Base-by-base conservation (phyloP, 2,888 invertebrate species). In the Opisthograptis luteolata region DNA sequence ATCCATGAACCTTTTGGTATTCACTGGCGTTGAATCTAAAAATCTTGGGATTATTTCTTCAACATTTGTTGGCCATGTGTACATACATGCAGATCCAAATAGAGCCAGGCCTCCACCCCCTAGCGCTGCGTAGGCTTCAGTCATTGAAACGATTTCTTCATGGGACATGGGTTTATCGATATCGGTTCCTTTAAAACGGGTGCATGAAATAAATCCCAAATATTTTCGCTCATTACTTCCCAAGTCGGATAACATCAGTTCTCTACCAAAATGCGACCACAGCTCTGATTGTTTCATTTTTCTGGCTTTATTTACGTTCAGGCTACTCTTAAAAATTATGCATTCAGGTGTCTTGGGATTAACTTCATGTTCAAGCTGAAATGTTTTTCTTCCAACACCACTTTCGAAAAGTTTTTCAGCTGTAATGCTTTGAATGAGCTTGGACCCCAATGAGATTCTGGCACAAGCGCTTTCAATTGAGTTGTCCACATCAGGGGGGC, bases 101-200 rank as follows among this genome's bases (percentile, higher is more conserved):
- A 98, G 84, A 4, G 98, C 98, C 51, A 99, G 87, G 0, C 98
- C 98, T 15, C 98, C 98, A 9, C 96, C 96, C 25, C 98, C 98
- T 48, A 98, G 88, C 0, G 98, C 98, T n/a, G 96, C 96, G 79
- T 97, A 95, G 0, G 94, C 97, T 74, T 94, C 93, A 4, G 95
- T 94, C 58, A 94, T 88, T 1, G 92, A 91, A 64, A 94, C 86
- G 19, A 94, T 93, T 73, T 94, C 95, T 37, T 94, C 93, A 72
- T 96, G 94, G 0, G 93, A 93, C 76, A 92, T 92, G 31, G 93
- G 92, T 57, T 92, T 92, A 36, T 93, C 92, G 2, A 92, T 87
- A 64, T 91, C 92, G 15, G 86, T 91, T 3, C 94, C 94, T 66
- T 93, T 90, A 79, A 95, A 97, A 66, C 94, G 91, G 0, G 98